Percentiles rank a stretch among this genome's conserved stretches.
phyloP scores from a whole-genome alignment of 2,888 invertebrate genomes.

The Mechanitis mazaeus region DNA sequence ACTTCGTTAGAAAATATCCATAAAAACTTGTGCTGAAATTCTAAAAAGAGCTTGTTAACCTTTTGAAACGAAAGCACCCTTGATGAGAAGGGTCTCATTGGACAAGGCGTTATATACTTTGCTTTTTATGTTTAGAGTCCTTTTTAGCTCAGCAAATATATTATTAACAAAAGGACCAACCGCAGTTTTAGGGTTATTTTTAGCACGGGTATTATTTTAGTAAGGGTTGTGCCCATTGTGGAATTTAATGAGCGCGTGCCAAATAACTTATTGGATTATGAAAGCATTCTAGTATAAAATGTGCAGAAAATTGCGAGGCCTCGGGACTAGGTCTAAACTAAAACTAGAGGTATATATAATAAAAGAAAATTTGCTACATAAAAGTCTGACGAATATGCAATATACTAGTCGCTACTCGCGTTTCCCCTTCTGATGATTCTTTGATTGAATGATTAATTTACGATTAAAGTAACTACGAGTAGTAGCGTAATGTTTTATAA shows the following conservation, averaged over 20 bases:
- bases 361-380: too few relatives aligned
- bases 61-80: constrained; percentile 20
- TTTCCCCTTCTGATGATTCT: too few relatives aligned
- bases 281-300: constrained; percentile 12
- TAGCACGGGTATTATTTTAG: constrained; percentile 3
- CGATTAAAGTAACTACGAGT: too few relatives aligned
- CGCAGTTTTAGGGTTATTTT: constrained; percentile 9
- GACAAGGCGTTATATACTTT: constrained; percentile 9
- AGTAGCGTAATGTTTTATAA: too few relatives aligned
- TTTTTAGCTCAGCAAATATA: constrained; percentile 9
- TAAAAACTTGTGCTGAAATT: constrained; percentile 7
- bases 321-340: constrained; percentile 8
- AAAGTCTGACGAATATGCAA: too few relatives aligned
- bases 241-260: constrained; percentile 46
- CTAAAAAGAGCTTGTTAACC: constrained; percentile 22
- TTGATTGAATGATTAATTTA: too few relatives aligned
- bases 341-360: not conserved
- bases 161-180: constrained; percentile 10
- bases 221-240: constrained; percentile 18
- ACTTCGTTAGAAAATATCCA: not conserved
- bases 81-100: constrained; percentile 10
- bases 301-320: constrained; percentile 14
- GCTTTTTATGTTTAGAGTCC: not conserved
- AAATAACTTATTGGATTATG: constrained; percentile 36
- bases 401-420: too few relatives aligned